phyloP scores from a whole-genome alignment of 2,797 vertebrate species.

The Falco naumanni region DNA sequence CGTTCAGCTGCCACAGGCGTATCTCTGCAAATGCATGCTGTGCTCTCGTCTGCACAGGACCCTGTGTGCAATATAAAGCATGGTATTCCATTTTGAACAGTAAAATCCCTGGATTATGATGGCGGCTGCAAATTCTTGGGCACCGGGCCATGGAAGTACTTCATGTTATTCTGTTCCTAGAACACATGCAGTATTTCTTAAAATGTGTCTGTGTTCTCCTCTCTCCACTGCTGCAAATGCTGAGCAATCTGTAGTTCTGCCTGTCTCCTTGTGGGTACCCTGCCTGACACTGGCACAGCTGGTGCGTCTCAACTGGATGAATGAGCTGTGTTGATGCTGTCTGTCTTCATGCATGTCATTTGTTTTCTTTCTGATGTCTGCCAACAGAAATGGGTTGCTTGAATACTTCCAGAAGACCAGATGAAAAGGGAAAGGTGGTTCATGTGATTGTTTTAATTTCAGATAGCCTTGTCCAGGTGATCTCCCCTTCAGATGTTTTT shows the following conservation, averaged over 20 bases:
- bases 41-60: not conserved
- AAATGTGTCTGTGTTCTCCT: not conserved
- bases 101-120: not conserved
- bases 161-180: not conserved
- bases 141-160: not conserved
- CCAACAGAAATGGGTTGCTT: not conserved
- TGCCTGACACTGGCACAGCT: not conserved
- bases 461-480: not conserved
- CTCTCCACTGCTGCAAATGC: not conserved
- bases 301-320: not conserved
- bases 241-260: not conserved
- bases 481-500: not conserved
- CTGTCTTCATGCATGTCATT: not conserved
- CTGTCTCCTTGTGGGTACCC: not conserved
- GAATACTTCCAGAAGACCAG: not conserved
- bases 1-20: not conserved
- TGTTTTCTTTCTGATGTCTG: not conserved
- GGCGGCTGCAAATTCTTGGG: not conserved
- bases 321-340: not conserved
- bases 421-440: not conserved
- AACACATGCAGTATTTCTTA: not conserved
- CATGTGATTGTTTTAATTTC: not conserved
- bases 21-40: rapidly evolving
- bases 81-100: not conserved
- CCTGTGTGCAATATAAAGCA: not conserved